Base-by-base conservation (phyloP, 1,140 invertebrate genomes). In the Plectrocnemia conspersa region DNA sequence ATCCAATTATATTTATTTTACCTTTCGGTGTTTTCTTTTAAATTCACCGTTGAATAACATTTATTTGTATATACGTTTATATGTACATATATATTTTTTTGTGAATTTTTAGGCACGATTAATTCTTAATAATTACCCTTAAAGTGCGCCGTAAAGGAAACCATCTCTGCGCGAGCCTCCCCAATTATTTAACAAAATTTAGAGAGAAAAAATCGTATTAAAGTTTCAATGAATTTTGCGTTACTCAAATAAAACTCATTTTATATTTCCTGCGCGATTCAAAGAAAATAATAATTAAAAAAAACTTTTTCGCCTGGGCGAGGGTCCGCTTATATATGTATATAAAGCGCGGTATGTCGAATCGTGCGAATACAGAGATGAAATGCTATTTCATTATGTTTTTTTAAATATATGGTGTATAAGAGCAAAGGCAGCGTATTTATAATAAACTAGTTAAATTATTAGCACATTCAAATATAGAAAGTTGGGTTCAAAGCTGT, bases 251-350 rank as follows among this genome's bases (percentile, higher is more conserved):
- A 38, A 38, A 38, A 38, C 35, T 38, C 35, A 16, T 38, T 38
- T 38, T 15, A 38, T 38, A 38, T 38, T 38, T 38, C 15, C 35
- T 6, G 5, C 13, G 5, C 7, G 15, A 38, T 9, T 38, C 35
- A 15, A 38, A 38, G 35, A 38, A 38, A 38, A 38, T n/a, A 38
- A 38, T 38, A 38, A 38, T 38, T 38, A 38, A 15, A 16, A 38
- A 38, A 38, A 38, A 16, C 18, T 38, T 38, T 38, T 38, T 15
- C 15, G n/a, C n/a, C n/a, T n/a, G n/a, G n/a, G n/a, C n/a, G 13
- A 29, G 27, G 7, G 27, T 29, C 7, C 27, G 27, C 27, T 29
- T 7, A 29, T 9, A 9, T 29, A 13, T 29, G 27, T 29, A 29
- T 29, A 9, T n/a, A n/a, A n/a, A n/a, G n/a, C n/a, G n/a, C n/a